These are phyloP conservation scores for Sinonovacula constricta DNA, from an alignment of 1,140 invertebrate genomes.

Conservation along the genomic window DNA sequence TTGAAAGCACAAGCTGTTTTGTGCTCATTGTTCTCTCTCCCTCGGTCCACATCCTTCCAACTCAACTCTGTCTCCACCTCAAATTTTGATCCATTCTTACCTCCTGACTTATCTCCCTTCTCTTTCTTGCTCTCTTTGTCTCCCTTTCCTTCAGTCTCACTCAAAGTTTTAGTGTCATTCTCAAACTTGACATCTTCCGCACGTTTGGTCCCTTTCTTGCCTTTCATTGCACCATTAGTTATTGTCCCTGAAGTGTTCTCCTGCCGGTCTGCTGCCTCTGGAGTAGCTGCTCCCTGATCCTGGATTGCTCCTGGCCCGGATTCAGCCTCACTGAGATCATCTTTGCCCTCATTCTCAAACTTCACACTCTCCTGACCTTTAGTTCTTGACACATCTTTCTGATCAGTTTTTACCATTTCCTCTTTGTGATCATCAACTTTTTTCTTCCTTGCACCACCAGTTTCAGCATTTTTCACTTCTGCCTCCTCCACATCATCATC, in stretches of 20 bases:
- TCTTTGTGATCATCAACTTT: slow-evolving; percentile 16
- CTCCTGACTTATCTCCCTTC: slow-evolving; percentile 13
- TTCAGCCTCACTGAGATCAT: slow-evolving; percentile 33
- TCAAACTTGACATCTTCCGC: slow-evolving; percentile 26
- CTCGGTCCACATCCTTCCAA: slow-evolving; percentile 57
- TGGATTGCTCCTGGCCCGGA: slow-evolving; percentile 34
- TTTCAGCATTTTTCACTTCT: slow-evolving; percentile 32
- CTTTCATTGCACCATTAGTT: neutral
- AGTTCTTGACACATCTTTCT: slow-evolving; percentile 36
- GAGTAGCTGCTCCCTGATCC: neutral
- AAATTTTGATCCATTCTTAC: slow-evolving; percentile 30
- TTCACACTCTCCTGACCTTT: neutral
- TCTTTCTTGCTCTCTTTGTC: slow-evolving; percentile 8
- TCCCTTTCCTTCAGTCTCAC: neutral
- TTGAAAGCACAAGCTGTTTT: slow-evolving; percentile 70
- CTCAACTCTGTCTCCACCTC: slow-evolving; percentile 62
- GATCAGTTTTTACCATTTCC: neutral
- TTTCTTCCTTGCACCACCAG: slow-evolving; percentile 6
- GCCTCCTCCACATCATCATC: slow-evolving; percentile 58
- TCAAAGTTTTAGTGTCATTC: slow-evolving; percentile 5
- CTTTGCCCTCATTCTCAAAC: neutral
- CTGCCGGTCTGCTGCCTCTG: neutral
- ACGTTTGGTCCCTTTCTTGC: slow-evolving; percentile 23
- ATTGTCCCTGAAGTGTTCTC: neutral
- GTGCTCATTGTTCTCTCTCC: slow-evolving; percentile 58